Evolutionary conservation across 2,797 vertebrate species (phyloP).

Genomic region (Chaetophractus vellerosus): DNA sequence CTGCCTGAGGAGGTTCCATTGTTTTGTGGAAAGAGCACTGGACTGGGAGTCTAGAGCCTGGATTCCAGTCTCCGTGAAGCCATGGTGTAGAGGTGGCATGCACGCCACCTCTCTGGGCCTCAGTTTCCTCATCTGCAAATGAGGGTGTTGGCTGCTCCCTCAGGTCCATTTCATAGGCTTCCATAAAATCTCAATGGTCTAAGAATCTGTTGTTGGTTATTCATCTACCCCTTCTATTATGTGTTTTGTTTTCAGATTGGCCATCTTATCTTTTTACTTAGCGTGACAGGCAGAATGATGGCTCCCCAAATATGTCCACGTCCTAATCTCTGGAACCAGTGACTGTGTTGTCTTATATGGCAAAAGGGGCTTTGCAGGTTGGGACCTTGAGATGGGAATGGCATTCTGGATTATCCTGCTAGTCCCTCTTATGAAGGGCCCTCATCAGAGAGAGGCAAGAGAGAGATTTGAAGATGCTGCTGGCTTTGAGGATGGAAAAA

Average conservation of each 20-base stretch:
- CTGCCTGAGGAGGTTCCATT: neutral
- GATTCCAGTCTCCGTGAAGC: neutral
- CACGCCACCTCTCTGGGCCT: neutral
- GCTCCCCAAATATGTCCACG: neutral
- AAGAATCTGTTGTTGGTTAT: neutral
- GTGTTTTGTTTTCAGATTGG: neutral
- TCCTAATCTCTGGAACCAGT: neutral
- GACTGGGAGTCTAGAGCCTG: neutral
- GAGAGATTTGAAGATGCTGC: neutral
- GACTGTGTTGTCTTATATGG: neutral
- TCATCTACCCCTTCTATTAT: neutral
- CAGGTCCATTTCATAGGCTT: neutral
- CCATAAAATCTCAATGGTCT: neutral
- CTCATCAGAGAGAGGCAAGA: neutral
- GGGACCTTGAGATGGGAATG: neutral
- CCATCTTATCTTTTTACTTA: neutral
- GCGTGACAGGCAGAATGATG: neutral
- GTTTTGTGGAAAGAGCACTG: neutral
- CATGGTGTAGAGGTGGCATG: fast-evolving
- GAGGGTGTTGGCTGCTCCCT: neutral
- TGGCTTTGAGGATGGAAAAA: neutral
- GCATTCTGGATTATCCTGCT: neutral
- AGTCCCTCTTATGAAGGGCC: too few relatives aligned
- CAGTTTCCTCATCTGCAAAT: neutral
- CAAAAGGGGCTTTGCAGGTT: neutral